These are phyloP conservation scores for Urocolius indicus DNA, from an alignment of 2,113 vertebrate genomes.

Conservation along the genomic window DNA sequence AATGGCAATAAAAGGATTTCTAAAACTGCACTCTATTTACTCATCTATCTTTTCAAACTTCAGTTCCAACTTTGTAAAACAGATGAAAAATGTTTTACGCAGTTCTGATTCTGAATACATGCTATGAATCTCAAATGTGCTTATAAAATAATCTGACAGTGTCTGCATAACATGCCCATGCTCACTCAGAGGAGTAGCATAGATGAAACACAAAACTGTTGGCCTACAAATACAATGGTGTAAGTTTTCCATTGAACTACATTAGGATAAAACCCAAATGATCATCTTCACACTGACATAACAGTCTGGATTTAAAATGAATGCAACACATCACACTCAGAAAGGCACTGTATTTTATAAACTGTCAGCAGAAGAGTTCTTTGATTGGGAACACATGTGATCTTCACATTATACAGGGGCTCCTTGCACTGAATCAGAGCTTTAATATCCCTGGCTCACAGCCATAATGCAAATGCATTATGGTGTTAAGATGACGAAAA, in stretches of 20 bases:
- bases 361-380: neutral
- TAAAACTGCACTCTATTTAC: neutral
- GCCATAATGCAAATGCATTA: neutral
- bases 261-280: conserved; percentile 7
- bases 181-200: neutral
- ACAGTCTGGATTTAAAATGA: neutral
- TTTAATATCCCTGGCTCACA: neutral
- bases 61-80: neutral
- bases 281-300: neutral
- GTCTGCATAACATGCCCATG: neutral
- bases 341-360: conserved; percentile 5
- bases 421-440: neutral
- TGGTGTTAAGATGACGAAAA: neutral
- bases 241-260: neutral
- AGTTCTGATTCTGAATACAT: neutral
- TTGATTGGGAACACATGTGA: neutral
- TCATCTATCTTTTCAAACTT: neutral
- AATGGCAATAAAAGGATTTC: neutral
- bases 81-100: neutral
- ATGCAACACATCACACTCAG: neutral
- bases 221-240: neutral
- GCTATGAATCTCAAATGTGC: neutral
- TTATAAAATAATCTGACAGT: neutral
- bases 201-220: conserved; percentile 34
- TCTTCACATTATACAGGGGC: neutral